These are phyloP conservation scores for Azorinus chamasolen DNA, from an alignment of 2,888 invertebrate genomes.

Conservation along the genomic window DNA sequence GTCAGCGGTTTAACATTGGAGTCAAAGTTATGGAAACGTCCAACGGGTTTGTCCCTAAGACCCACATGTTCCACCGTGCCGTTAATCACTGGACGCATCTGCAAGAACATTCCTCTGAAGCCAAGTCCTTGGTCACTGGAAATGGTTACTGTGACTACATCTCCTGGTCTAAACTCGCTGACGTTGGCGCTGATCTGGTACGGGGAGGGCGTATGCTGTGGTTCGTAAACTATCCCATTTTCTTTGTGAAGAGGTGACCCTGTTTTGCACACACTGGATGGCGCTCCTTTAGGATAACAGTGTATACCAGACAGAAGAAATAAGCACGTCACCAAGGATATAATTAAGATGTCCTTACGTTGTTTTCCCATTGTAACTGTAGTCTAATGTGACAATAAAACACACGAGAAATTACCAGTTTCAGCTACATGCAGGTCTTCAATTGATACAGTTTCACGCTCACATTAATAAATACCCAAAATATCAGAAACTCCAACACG, in stretches of 20 bases:
- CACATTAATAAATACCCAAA: too few species aligned
- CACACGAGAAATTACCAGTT: too few species aligned
- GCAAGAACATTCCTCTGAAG: slow-evolving; percentile 48
- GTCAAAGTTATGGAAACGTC: slow-evolving; percentile 20
- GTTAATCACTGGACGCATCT: slow-evolving; percentile 29
- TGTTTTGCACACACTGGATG: slow-evolving; percentile 30
- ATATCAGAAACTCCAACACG: too few species aligned
- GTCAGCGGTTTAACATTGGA: slow-evolving; percentile 34
- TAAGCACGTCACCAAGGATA: too few species aligned
- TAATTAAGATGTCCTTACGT: too few species aligned
- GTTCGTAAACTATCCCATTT: slow-evolving; percentile 17
- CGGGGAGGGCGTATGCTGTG: slow-evolving; percentile 41
- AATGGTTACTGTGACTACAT: slow-evolving; percentile 30
- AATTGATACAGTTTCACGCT: too few species aligned
- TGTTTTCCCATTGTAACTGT: too few species aligned
- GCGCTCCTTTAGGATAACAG: slow-evolving; percentile 51
- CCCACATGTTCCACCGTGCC: not conserved
- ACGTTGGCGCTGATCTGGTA: slow-evolving; percentile 46
- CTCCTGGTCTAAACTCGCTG: slow-evolving; percentile 39
- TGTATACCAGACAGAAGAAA: too few species aligned
- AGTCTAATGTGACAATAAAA: too few species aligned
- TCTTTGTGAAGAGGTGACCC: slow-evolving; percentile 46
- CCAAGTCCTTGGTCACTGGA: slow-evolving; percentile 19
- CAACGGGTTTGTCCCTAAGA: slow-evolving; percentile 20
- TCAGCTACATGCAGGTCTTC: too few species aligned